Conservation (phyloP, 37 sponge, comb jelly and placozoan genomes). For the Oscarella lobularis region DNA sequence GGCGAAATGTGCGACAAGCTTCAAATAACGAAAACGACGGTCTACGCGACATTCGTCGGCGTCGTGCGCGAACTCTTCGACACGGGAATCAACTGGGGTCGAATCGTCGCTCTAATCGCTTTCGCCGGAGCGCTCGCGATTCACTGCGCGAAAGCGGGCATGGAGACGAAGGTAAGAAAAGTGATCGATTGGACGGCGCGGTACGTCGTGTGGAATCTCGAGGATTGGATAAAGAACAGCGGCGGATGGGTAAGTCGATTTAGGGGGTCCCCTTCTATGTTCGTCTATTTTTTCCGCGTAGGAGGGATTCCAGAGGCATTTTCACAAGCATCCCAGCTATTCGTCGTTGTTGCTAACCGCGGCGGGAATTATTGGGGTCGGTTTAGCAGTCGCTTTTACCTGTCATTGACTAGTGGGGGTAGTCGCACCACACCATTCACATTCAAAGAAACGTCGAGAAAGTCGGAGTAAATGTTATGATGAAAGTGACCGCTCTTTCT, state of each 20-base stretch:
- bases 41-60: constrained; percentile 19
- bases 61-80: constrained; percentile 36
- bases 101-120: constrained; percentile 35
- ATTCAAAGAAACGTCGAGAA: too few relatives aligned
- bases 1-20: constrained; percentile 30
- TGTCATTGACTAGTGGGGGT: not conserved
- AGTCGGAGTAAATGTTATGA: too few relatives aligned
- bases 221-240: not conserved
- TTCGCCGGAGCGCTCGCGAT: constrained; percentile 33
- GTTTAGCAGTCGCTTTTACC: not conserved
- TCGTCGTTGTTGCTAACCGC: not conserved
- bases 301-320: not conserved
- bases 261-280: too few relatives aligned
- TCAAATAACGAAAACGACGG: constrained; percentile 3
- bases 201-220: not conserved
- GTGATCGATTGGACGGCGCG: constrained; percentile 1
- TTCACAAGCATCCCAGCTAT: not conserved
- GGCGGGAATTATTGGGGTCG: not conserved
- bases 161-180: not conserved
- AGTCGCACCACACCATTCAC: too few relatives aligned
- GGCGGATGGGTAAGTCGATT: constrained; percentile 2
- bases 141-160: constrained; percentile 17
- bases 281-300: too few relatives aligned
- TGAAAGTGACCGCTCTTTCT: too few relatives aligned
- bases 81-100: constrained; percentile 41